A percentile compares a stretch with the other conserved stretches of the same genome.
phyloP scores from a whole-genome alignment of 2,888 invertebrate species.

The Marronus borbonicus region DNA sequence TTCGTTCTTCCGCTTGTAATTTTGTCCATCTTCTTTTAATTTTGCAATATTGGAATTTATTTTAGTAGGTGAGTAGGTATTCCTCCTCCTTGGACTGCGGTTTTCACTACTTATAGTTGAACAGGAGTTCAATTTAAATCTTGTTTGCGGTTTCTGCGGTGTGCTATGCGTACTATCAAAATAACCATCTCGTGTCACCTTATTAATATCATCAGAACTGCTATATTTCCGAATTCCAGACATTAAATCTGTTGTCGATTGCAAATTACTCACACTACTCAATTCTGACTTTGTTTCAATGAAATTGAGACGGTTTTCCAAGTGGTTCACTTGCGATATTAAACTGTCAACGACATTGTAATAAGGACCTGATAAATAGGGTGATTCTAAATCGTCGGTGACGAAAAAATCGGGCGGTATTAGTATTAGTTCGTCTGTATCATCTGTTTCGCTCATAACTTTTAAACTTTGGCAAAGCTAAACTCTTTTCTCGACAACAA shows the following conservation, averaged over 20 bases:
- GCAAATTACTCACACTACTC: conserved; percentile 59
- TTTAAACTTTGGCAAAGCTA: conserved; percentile 8
- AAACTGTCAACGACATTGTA: conserved; percentile 76
- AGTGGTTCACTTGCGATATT: conserved; percentile 76
- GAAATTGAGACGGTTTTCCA: conserved; percentile 71
- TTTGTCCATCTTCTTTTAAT: conserved; percentile 54
- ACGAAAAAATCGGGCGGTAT: conserved; percentile 86
- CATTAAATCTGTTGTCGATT: conserved; percentile 54
- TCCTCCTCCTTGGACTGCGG: conserved; percentile 53
- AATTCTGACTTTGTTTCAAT: conserved; percentile 70
- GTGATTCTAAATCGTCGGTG: conserved; percentile 74
- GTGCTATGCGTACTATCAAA: conserved; percentile 66
- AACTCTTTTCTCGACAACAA: background rate
- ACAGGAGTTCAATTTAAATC: conserved; percentile 62
- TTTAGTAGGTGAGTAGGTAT: conserved; percentile 5
- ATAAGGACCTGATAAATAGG: conserved; percentile 61
- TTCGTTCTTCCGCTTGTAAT: conserved; percentile 49
- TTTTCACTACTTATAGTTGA: conserved; percentile 60
- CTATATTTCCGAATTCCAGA: conserved; percentile 59
- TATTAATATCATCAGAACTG: conserved; percentile 62
- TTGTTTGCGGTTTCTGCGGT: conserved; percentile 66
- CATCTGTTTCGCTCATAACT: conserved; percentile 83
- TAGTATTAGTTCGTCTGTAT: conserved; percentile 85
- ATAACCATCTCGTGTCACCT: conserved; percentile 48
- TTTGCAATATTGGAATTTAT: conserved; percentile 35